These are phyloP conservation scores for Enteromius mattozi DNA, from an alignment of 2,797 vertebrate species.

Conservation along the genomic window DNA sequence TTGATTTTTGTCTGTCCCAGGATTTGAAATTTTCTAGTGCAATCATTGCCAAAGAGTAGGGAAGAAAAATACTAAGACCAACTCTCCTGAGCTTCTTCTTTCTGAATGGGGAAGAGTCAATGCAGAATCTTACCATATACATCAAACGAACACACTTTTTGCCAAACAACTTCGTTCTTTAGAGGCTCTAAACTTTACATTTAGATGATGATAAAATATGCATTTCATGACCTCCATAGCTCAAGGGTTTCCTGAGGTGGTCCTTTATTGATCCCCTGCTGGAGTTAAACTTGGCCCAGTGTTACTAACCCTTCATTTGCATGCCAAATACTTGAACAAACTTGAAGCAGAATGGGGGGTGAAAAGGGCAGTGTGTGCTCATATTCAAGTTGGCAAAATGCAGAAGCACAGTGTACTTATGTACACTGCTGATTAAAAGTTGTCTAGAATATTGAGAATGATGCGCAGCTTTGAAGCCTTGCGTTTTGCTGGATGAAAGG, in stretches of 20 bases:
- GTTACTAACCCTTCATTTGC: neutral
- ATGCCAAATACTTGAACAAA: neutral
- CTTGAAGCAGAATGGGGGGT: neutral
- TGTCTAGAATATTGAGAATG: conserved; percentile 30
- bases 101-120: neutral
- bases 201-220: conserved; percentile 3
- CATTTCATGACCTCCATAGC: neutral
- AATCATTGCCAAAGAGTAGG: neutral
- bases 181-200: neutral
- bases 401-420: conserved; percentile 1
- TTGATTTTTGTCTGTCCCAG: neutral
- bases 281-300: neutral
- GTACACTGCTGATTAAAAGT: conserved; percentile 31
- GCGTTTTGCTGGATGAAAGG: conserved; percentile 15
- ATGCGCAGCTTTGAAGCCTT: conserved; percentile 30
- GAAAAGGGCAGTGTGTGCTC: neutral
- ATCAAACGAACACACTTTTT: neutral
- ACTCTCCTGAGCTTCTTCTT: conserved; percentile 25
- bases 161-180: neutral
- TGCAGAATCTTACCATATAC: neutral
- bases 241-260: neutral
- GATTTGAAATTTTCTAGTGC: neutral
- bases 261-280: neutral
- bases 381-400: neutral
- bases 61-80: conserved; percentile 8